Base-by-base conservation (phyloP, 1,140 invertebrate genomes). In the Hyposmocoma kahamanoa region DNA sequence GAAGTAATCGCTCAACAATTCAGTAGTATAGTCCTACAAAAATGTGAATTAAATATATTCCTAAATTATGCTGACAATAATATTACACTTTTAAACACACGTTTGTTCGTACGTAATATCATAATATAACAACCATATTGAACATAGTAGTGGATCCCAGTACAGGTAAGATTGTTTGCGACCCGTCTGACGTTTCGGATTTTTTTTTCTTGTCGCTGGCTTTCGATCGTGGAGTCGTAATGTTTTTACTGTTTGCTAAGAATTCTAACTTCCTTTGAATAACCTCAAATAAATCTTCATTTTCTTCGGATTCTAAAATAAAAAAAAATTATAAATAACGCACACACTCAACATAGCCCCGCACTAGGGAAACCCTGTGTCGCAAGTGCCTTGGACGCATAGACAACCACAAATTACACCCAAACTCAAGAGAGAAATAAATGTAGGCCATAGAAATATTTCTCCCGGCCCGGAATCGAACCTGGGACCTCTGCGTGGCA, bases 171-270 rank as follows among this genome's bases (percentile, higher is more conserved):
- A 28, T 28, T 11, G 11, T 28, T 28, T 11, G 6, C 5, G 6
- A 6, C 6, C 24, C 24, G 24, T 28, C 11, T 28, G 24, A 28
- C 15, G 32, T n/a, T 4, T 8, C 15, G 10, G 10, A 8, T 55
- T 75, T 78, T 47, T 80, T 80, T 49, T 80, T 84, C 39, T 82
- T 85, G 17, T 77, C 72, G 36, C 61, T 62, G 4, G 46, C 55
- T 62, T 75, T 84, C n/a, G 75, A 78, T 19, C 66, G 64, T 8
- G 79, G 72, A 4, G 82, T 74, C 8, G 50, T 53, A 4, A 70
- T 44, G 45, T 71, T 76, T 64, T 71, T 81, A 41, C 57, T 70
- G 22, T 49, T 69, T 1, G 62, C 62, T 46, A 83, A 47, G 57
- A 50, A 63, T 26, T 71, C 56, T 21, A 85, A 56, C 56, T 82